Evolutionary conservation across 2,888 invertebrate genomes (phyloP).

Genomic region (Drosophila antonietae): DNA sequence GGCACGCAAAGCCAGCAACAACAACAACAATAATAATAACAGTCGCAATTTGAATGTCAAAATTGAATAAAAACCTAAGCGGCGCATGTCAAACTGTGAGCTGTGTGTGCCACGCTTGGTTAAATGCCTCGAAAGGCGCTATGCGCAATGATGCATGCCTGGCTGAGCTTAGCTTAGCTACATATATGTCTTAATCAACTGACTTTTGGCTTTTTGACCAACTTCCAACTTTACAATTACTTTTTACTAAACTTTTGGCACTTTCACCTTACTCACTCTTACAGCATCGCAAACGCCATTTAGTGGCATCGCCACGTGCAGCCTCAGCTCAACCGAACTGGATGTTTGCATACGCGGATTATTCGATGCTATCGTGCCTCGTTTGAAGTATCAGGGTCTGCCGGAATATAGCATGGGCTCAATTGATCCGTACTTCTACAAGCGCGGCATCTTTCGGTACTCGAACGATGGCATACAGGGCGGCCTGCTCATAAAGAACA

Average conservation of each 20-base stretch:
- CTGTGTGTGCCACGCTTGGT: slow-evolving; percentile 51
- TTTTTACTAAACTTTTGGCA: slow-evolving; percentile 39
- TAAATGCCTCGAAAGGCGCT: slow-evolving; percentile 42
- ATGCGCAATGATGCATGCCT: slow-evolving; percentile 52
- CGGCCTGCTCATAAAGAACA: slow-evolving; percentile 82
- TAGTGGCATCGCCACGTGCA: slow-evolving; percentile 84
- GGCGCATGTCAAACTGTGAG: slow-evolving; percentile 41
- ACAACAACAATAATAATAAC: slow-evolving; percentile 1
- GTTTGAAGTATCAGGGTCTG: slow-evolving; percentile 73
- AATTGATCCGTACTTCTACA: slow-evolving; percentile 82
- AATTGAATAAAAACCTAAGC: slow-evolving; percentile 25
- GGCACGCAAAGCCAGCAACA: slow-evolving; percentile 27
- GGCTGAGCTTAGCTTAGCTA: slow-evolving; percentile 25
- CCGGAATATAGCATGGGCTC: slow-evolving; percentile 75
- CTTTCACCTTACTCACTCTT: slow-evolving; percentile 60
- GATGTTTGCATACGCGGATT: slow-evolving; percentile 87
- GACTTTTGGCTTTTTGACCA: slow-evolving; percentile 15
- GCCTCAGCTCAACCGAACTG: slow-evolving; percentile 86
- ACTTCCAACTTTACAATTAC: slow-evolving; percentile 1
- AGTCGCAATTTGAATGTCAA: slow-evolving; percentile 39
- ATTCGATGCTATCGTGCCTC: slow-evolving; percentile 85
- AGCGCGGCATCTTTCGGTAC: slow-evolving; percentile 82
- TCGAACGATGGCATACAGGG: slow-evolving; percentile 82
- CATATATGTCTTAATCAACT: slow-evolving; percentile 43
- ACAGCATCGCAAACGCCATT: slow-evolving; percentile 29